Percentiles rank a stretch among this genome's conserved stretches.
Evolutionary conservation across 2,113 vertebrate genomes (phyloP).

Genomic region (Neoarius graeffei): DNA sequence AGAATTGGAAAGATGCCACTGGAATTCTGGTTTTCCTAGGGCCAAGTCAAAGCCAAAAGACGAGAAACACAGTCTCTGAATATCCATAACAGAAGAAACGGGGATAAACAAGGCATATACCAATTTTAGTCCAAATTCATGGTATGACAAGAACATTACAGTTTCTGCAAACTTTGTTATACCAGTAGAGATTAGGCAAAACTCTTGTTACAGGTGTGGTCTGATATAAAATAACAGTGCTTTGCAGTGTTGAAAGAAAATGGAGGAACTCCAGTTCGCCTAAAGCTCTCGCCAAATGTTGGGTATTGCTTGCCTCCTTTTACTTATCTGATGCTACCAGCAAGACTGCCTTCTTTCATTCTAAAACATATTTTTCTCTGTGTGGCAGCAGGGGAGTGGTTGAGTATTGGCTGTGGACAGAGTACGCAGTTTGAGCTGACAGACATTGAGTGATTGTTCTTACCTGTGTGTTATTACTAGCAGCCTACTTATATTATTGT

Average conservation of each 20-base stretch:
- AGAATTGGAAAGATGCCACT: background rate
- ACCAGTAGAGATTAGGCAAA: too few relatives aligned
- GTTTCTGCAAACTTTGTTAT: too few relatives aligned
- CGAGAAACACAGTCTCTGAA: too few relatives aligned
- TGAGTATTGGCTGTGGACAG: background rate
- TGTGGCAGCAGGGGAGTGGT: background rate
- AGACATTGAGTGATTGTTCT: background rate
- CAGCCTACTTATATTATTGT: background rate
- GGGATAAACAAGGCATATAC: background rate
- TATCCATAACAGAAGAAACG: background rate
- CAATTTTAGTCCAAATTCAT: background rate
- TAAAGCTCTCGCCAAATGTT: background rate
- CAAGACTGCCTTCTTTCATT: too few relatives aligned
- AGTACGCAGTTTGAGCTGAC: background rate
- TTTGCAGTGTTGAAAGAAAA: background rate
- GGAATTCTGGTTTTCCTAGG: background rate
- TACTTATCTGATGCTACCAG: background rate
- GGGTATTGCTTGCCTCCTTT: background rate
- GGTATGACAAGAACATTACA: too few relatives aligned
- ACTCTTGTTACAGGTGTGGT: background rate
- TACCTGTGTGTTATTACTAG: background rate
- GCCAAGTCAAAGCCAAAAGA: background rate
- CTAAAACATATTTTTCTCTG: too few relatives aligned
- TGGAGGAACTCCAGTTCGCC: background rate
- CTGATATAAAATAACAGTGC: background rate